Percentiles rank a stretch among this genome's conserved stretches.
These are phyloP conservation scores for Phthorimaea operculella DNA, from an alignment of 1,140 invertebrate species.

Conservation along the genomic window DNA sequence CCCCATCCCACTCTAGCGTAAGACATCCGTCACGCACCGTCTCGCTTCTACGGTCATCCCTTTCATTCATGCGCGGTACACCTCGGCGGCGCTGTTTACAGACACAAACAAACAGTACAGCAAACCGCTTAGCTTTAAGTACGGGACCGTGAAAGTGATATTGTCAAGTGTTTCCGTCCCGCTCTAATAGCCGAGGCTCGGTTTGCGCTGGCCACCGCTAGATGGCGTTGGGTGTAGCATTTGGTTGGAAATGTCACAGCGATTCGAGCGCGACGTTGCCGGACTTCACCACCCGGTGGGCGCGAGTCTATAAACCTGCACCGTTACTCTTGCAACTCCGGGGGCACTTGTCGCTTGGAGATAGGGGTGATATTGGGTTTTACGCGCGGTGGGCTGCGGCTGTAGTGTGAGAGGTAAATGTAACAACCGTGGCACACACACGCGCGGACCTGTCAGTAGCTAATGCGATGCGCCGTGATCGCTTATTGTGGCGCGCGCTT, in stretches of 20 bases:
- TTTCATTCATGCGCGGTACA: slow-evolving; percentile 69
- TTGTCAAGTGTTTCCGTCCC: slow-evolving; percentile 58
- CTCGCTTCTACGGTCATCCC: slow-evolving; percentile 53
- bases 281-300: slow-evolving; percentile 55
- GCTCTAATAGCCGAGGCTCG: slow-evolving; percentile 48
- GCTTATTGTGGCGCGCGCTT: slow-evolving; percentile 54
- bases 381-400: slow-evolving; percentile 28
- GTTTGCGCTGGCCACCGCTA: slow-evolving; percentile 32
- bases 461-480: slow-evolving; percentile 62
- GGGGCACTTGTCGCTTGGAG: slow-evolving; percentile 23
- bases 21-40: slow-evolving; percentile 22
- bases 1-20: slow-evolving; percentile 32
- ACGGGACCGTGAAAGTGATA: slow-evolving; percentile 66
- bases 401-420: slow-evolving; percentile 56
- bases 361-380: slow-evolving; percentile 39
- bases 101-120: slow-evolving; percentile 69
- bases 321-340: slow-evolving; percentile 25
- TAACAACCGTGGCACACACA: slow-evolving; percentile 57
- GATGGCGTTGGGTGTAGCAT: slow-evolving; percentile 56
- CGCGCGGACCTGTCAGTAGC: slow-evolving; percentile 59
- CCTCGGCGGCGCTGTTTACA: slow-evolving; percentile 66
- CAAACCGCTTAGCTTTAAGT: slow-evolving; percentile 68
- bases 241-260: slow-evolving; percentile 58
- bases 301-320: slow-evolving; percentile 43
- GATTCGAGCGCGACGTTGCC: slow-evolving; percentile 64